Evolutionary conservation across 2,797 vertebrate species (phyloP), one percentile per base, ranked within the genome.

Genomic region (Phoebastria nigripes): DNA sequence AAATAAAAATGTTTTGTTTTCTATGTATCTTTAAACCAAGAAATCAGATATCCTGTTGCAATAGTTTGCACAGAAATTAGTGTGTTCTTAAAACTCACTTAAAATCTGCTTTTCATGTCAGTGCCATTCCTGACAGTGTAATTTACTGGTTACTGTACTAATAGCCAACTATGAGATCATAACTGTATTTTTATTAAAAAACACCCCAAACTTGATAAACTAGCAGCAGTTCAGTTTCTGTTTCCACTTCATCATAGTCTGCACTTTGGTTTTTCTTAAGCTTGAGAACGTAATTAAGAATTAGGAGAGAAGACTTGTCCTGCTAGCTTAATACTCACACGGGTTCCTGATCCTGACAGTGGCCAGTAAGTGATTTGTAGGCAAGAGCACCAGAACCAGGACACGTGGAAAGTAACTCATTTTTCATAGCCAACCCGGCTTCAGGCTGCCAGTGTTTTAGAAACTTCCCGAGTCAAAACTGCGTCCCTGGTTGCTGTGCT

Each of bases 401-500:
- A n/a, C 31, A 6, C 0, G 2, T 15, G 55, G 41, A 35, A 65
- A 35, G 65, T 11, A 52, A 11, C 22, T 41, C 2, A 1, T 26
- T 85, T 81, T 83, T 74, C 41, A 7, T 2, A 37, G 55, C 55
- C n/a, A n/a, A 16, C 26, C 51, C 9, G 4, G 65, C 71, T n/a
- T 14, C 51, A 18, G 18, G 56, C 63, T 86, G 55, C 51, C 42
- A 4, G 31, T 1, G 51, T 33, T 74, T 65, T 12, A 26, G 26
- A 54, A 70, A 41, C 37, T 52, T 65, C 61, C 47, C 1, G 0
- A 28, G 6, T 15, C 58, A 41, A 13, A 72, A 17, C 41, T 3
- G 44, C 1, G 3, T 28, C 49, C 70, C 61, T 47, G 46, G 18
- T 8, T 0, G 0, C 82, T 52, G 26, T 2, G n/a, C 66, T 79